These are phyloP conservation scores for Zaprionus capensis DNA, from an alignment of 1,140 invertebrate species.

Conservation along the genomic window DNA sequence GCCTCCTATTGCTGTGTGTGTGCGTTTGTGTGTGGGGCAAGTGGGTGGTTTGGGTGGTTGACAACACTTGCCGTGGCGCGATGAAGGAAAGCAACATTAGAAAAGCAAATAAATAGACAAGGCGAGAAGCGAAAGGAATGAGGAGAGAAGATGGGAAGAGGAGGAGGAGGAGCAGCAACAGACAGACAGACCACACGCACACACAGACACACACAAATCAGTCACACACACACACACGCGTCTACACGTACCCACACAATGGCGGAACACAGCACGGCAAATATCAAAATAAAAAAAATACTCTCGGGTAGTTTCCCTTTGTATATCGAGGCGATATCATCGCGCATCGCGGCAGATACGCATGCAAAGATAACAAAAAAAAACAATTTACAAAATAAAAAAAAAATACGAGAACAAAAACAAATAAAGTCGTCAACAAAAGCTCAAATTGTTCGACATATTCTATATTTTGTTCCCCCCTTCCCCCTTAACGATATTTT, in stretches of 20 bases:
- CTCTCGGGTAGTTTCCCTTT: slow-evolving; percentile 67
- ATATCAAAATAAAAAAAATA: slow-evolving; percentile 20
- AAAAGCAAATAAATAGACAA: slow-evolving; percentile 23
- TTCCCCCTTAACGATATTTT: slow-evolving; percentile 25
- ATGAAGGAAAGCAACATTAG: slow-evolving; percentile 23
- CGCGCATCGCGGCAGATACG: slow-evolving; percentile 41
- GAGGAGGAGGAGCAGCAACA: neutral
- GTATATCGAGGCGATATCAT: slow-evolving; percentile 65
- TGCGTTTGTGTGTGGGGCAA: neutral
- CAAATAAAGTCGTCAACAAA: slow-evolving; percentile 32
- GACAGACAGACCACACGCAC: slow-evolving; percentile 9
- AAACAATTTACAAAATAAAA: neutral
- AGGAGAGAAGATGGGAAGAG: neutral
- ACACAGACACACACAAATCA: slow-evolving; percentile 14
- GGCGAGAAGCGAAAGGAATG: slow-evolving; percentile 15
- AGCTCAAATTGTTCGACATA: slow-evolving; percentile 36
- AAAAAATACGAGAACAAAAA: slow-evolving; percentile 4
- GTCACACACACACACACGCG: slow-evolving; percentile 9
- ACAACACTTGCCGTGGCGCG: slow-evolving; percentile 15
- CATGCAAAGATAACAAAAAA: slow-evolving; percentile 51
- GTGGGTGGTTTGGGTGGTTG: slow-evolving; percentile 24
- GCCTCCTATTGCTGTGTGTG: slow-evolving; percentile 4
- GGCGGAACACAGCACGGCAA: slow-evolving; percentile 6
- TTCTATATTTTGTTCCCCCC: neutral
- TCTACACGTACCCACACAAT: slow-evolving; percentile 17